Percentiles rank a stretch among this genome's conserved stretches.
Conservation (phyloP, 2,797 vertebrate species). For the Silurus lanzhouensis region DNA sequence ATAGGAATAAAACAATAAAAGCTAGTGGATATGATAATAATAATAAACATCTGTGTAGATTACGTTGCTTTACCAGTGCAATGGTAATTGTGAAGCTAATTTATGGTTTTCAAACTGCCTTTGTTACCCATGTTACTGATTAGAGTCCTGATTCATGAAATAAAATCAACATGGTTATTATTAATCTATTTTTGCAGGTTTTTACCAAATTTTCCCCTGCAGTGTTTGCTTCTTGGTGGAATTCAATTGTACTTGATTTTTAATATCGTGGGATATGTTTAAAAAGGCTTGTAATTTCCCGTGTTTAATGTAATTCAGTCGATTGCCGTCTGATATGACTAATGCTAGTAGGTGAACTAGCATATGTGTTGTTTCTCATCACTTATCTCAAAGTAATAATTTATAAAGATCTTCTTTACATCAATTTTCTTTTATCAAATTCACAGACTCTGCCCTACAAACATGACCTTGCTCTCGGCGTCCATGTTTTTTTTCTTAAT, state of each 20-base stretch:
- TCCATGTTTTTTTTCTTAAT: background rate
- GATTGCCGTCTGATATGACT: background rate
- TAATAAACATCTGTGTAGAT: background rate
- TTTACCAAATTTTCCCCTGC: background rate
- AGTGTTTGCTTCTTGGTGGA: background rate
- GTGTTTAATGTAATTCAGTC: background rate
- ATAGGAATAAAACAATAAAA: background rate
- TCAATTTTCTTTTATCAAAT: background rate
- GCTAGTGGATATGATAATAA: background rate
- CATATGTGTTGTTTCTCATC: background rate
- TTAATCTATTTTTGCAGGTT: too few relatives aligned
- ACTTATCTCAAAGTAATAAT: background rate
- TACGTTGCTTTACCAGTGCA: background rate
- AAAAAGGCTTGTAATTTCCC: background rate
- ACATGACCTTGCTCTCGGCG: background rate
- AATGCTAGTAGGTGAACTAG: background rate
- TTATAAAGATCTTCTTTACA: background rate
- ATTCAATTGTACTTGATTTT: background rate
- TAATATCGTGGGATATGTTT: background rate
- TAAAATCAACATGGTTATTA: too few relatives aligned
- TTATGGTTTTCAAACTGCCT: background rate
- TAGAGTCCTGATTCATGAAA: background rate
- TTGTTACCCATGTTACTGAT: background rate
- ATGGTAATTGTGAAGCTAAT: background rate
- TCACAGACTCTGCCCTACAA: background rate